phyloP scores from a whole-genome alignment of 1,140 invertebrate species.

The Aphelinus atriplicis region DNA sequence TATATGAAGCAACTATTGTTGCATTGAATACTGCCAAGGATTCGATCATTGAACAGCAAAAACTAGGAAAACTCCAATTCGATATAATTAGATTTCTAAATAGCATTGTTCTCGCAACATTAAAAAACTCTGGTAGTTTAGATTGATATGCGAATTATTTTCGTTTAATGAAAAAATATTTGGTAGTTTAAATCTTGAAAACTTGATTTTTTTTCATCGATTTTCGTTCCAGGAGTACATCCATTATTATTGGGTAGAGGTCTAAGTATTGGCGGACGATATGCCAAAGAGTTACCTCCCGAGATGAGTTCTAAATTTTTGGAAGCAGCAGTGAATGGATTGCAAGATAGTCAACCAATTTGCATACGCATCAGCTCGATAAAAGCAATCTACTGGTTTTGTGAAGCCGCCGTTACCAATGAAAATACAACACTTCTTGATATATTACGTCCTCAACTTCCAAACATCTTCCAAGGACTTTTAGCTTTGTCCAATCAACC shows the following conservation, averaged over 20 bases:
- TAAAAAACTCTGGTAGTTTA: conserved; percentile 61
- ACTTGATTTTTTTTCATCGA: background rate
- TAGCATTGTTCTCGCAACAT: conserved; percentile 66
- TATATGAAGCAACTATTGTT: conserved; percentile 79
- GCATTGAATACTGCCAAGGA: conserved; percentile 71
- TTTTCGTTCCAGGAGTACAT: conserved; percentile 57
- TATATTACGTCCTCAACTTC: conserved; percentile 57
- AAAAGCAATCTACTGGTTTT: conserved; percentile 65
- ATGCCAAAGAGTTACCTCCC: conserved; percentile 70
- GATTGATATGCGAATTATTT: background rate
- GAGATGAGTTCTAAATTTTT: conserved; percentile 71
- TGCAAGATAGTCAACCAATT: conserved; percentile 68
- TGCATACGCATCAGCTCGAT: conserved; percentile 62
- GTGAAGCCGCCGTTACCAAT: conserved; percentile 47
- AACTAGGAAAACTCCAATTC: conserved; percentile 70
- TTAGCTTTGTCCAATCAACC: conserved; percentile 56
- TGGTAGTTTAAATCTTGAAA: no score
- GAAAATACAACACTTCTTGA: conserved; percentile 50
- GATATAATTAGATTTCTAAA: conserved; percentile 76
- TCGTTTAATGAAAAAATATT: no score
- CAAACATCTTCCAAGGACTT: conserved; percentile 60
- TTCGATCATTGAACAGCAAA: conserved; percentile 69
- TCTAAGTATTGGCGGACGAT: conserved; percentile 77
- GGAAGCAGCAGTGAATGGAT: conserved; percentile 72
- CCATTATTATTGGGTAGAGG: conserved; percentile 80